phyloP scores from a whole-genome alignment of 2,113 vertebrate species.

The Prunella fulvescens region DNA sequence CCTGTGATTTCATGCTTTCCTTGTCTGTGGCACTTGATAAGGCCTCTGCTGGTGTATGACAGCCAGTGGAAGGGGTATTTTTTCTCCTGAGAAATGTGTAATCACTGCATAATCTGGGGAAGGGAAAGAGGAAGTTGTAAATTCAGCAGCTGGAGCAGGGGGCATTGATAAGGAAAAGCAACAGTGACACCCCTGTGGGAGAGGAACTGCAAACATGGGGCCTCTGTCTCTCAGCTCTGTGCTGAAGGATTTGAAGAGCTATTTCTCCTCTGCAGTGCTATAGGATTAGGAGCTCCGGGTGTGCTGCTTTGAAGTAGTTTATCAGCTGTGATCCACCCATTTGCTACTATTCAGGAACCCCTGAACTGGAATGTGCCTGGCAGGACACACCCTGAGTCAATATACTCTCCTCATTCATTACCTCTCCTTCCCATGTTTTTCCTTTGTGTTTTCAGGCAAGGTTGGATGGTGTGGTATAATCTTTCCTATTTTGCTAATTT shows the following conservation, averaged over 20 bases:
- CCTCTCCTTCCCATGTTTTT: neutral
- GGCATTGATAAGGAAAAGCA: neutral
- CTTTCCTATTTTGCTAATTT: neutral
- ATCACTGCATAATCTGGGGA: neutral
- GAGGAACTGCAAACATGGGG: neutral
- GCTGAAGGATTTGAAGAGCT: neutral
- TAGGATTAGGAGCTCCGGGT: neutral
- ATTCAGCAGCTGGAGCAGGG: neutral
- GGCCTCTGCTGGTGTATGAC: neutral
- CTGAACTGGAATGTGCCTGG: neutral
- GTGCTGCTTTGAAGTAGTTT: neutral
- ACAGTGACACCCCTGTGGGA: neutral
- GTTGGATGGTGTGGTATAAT: neutral
- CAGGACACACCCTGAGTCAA: accelerated
- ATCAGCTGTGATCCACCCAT: neutral
- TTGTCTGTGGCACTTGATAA: neutral
- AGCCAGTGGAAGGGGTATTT: neutral
- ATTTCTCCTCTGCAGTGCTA: neutral
- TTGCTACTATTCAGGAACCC: neutral
- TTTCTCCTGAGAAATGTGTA: neutral
- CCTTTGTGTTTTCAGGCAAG: neutral
- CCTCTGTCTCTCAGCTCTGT: neutral
- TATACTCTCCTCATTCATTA: accelerated
- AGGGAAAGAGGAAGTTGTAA: neutral
- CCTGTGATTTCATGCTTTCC: neutral